phyloP scores from a whole-genome alignment of 2,888 invertebrate genomes.

The Prosopocoilus inquinatus region DNA sequence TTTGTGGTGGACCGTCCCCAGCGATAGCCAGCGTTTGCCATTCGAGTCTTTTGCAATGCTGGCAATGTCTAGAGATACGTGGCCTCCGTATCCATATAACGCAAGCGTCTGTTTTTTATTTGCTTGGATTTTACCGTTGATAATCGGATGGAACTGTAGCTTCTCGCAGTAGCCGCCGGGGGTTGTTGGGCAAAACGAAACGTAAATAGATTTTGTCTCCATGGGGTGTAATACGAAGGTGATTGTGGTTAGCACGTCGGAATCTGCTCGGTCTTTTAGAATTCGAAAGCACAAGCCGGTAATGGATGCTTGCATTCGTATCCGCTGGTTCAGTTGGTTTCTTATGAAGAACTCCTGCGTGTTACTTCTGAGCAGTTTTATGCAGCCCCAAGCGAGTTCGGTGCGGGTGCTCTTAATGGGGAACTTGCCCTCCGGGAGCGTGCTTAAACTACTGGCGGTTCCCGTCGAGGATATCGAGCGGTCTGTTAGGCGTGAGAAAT shows the following conservation, averaged over 20 bases:
- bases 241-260: conserved; percentile 43
- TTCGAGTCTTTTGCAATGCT: conserved; percentile 57
- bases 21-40: conserved; percentile 57
- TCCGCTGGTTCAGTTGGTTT: conserved; percentile 56
- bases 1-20: conserved; percentile 56
- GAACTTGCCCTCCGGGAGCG: conserved; percentile 45
- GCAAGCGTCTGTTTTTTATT: conserved; percentile 9
- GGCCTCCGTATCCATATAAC: conserved; percentile 62
- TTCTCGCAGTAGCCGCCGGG: conserved; percentile 56
- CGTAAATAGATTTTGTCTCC: conserved; percentile 56
- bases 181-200: conserved; percentile 57
- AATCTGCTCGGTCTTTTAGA: conserved; percentile 42
- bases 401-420: conserved; percentile 58
- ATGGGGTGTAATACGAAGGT: conserved; percentile 54
- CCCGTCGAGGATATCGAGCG: conserved; percentile 29
- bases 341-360: conserved; percentile 57
- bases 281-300: conserved; percentile 52
- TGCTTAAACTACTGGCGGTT: conserved; percentile 42
- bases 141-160: conserved; percentile 54
- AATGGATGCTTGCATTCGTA: conserved; percentile 56
- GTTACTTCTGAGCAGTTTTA: conserved; percentile 55
- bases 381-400: conserved; percentile 60
- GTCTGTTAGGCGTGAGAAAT: conserved; percentile 9
- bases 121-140: conserved; percentile 33
- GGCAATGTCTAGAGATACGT: conserved; percentile 52